Conservation (phyloP, 2,888 invertebrate genomes). For the Tricholauxania praeusta region DNA sequence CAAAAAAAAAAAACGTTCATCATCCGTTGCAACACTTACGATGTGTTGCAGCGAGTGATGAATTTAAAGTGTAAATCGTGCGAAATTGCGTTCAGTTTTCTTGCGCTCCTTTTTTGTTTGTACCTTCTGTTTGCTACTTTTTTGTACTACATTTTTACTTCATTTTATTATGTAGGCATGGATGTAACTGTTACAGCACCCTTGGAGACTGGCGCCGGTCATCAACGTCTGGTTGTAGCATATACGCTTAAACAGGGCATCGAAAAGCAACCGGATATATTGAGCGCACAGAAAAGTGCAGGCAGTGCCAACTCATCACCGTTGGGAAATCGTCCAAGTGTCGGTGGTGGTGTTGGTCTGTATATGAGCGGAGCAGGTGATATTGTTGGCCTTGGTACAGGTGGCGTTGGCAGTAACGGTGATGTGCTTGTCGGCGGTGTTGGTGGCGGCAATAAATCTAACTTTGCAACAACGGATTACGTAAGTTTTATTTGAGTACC, state of each 20-base stretch:
- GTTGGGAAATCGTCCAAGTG: constrained; percentile 65
- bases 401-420: constrained; percentile 43
- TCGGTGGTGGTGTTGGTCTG: constrained; percentile 49
- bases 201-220: constrained; percentile 83
- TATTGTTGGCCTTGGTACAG: constrained; percentile 44
- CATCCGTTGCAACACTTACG: not conserved
- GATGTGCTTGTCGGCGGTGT: constrained; percentile 45
- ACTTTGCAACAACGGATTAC: constrained; percentile 57
- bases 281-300: constrained; percentile 82
- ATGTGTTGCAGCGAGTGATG: not conserved
- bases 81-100: not conserved
- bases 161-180: constrained; percentile 59
- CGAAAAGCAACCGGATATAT: constrained; percentile 81
- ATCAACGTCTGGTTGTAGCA: constrained; percentile 86
- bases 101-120: constrained; percentile 11
- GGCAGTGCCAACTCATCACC: constrained; percentile 64
- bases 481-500: constrained; percentile 54
- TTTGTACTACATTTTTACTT: not conserved
- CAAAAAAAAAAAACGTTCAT: not conserved
- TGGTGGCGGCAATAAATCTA: constrained; percentile 54
- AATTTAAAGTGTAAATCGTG: not conserved
- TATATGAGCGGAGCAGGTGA: constrained; percentile 53
- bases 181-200: constrained; percentile 71
- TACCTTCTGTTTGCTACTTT: constrained; percentile 1
- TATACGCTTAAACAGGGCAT: constrained; percentile 85